phyloP scores from a whole-genome alignment of 2,888 invertebrate species.

The Nephrotoma guestfalica region DNA sequence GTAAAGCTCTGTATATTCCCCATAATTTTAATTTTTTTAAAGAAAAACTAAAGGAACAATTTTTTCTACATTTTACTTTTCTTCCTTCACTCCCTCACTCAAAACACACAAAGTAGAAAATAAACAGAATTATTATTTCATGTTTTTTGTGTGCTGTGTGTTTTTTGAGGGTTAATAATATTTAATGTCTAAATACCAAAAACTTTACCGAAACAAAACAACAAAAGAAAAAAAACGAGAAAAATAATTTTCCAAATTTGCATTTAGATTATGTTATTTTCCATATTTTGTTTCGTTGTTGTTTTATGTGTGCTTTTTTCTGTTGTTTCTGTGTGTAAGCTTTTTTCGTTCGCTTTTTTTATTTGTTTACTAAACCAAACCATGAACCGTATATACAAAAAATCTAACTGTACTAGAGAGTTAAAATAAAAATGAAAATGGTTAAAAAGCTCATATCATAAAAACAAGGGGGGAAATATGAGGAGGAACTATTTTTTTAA shows the following conservation, averaged over 20 bases:
- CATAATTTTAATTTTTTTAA: not conserved
- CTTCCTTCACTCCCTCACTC: not conserved
- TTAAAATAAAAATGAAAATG: not conserved
- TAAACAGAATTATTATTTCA: not conserved
- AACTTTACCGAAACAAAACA: not conserved
- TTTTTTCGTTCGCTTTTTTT: not conserved
- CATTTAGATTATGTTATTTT: not conserved
- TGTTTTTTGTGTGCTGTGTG: not conserved
- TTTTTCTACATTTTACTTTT: not conserved
- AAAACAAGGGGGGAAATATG: not conserved
- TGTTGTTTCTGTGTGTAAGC: not conserved
- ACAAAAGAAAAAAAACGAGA: not conserved
- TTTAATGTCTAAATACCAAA: not conserved
- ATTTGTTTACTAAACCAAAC: not conserved
- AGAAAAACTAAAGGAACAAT: not conserved
- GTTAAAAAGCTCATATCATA: not conserved
- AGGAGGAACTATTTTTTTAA: not conserved
- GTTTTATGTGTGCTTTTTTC: not conserved
- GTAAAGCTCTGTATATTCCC: not conserved
- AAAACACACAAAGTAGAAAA: not conserved
- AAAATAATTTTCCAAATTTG: not conserved
- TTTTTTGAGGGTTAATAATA: not conserved
- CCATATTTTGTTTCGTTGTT: not conserved
- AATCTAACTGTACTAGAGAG: not conserved
- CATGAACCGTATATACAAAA: not conserved